Evolutionary conservation across 2,888 invertebrate species (phyloP), one percentile per base, ranked within the genome.

Genomic region (Chromoteleia sp.): DNA sequence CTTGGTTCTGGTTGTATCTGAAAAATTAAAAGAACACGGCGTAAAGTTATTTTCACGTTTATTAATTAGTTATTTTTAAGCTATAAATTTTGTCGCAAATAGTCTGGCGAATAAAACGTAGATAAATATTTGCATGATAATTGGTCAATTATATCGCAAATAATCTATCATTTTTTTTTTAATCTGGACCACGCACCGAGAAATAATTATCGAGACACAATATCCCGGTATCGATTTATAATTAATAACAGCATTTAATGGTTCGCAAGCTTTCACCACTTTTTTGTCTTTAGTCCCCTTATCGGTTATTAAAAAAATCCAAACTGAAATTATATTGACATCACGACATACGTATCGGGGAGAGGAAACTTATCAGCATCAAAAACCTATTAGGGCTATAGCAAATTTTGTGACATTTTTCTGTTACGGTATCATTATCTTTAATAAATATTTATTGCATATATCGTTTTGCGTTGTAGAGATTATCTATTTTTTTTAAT

Each of bases 1-100:
- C 76, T 43, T 67, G 76, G 10, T 65, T 58, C 19, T 75, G 75
- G 68, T 68, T 68, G 68, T 61, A 76, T 68, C 76, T 68, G 76
- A 19, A 76, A 76, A 25, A 6, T 4, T 4, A 25, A 25, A 25
- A 2, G 6, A 25, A 6, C 6, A 2, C 2, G 6, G 6, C 25
- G 25, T 25, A 4, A 25, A 6, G 6, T 25, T 4, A 25, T 25
- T 25, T 25, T 25, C 6, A 25, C 6, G 25, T 25, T 25, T 25
- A 25, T 25, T 25, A 2, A 25, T 25, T 6, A 25, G 25, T 2
- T 25, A 6, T 25, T 25, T n/a, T n/a, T n/a, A n/a, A n/a, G n/a
- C n/a, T n/a, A n/a, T n/a, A n/a, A n/a, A n/a, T n/a, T n/a, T n/a
- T n/a, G n/a, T n/a, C n/a, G n/a, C n/a, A 25, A 25, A 4, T 2